phyloP scores from a whole-genome alignment of 2,888 invertebrate species.

The Drosophila prolongata region DNA sequence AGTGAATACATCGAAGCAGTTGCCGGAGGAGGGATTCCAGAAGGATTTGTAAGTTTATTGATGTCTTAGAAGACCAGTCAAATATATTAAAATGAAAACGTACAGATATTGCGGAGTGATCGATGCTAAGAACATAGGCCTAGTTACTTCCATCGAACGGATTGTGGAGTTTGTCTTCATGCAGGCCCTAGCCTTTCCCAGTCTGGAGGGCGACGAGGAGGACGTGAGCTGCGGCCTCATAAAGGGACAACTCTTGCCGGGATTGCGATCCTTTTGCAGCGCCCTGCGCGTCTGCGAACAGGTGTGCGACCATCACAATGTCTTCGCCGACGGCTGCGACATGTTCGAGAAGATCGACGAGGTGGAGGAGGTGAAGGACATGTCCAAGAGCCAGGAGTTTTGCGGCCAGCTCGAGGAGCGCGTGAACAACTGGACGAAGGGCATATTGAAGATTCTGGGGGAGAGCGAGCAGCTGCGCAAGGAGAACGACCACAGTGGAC shows the following conservation, averaged over 20 bases:
- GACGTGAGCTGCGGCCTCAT: slow-evolving; percentile 91
- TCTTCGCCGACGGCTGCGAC: slow-evolving; percentile 90
- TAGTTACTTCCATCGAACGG: slow-evolving; percentile 94
- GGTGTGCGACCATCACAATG: slow-evolving; percentile 91
- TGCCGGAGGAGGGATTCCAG: slow-evolving; percentile 97
- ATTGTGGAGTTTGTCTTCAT: slow-evolving; percentile 95
- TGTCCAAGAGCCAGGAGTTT: slow-evolving; percentile 88
- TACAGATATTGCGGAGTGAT: slow-evolving; percentile 91
- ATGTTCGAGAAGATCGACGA: slow-evolving; percentile 87
- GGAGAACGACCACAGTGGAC: slow-evolving; percentile 96
- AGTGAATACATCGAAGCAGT: slow-evolving; percentile 92
- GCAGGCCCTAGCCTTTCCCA: slow-evolving; percentile 94
- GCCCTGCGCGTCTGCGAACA: slow-evolving; percentile 95
- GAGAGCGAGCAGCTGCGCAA: slow-evolving; percentile 96
- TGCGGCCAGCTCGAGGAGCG: slow-evolving; percentile 89
- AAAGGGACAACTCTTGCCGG: slow-evolving; percentile 92
- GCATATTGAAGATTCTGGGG: slow-evolving; percentile 92
- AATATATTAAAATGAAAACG: background rate
- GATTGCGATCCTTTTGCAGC: slow-evolving; percentile 93
- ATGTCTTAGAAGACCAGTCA: background rate
- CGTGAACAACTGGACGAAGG: slow-evolving; percentile 92
- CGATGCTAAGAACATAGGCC: slow-evolving; percentile 90
- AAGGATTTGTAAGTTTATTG: slow-evolving; percentile 88
- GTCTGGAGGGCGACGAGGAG: slow-evolving; percentile 92
- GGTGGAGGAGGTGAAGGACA: slow-evolving; percentile 89